A percentile compares a stretch with the other conserved stretches of the same genome.
These are phyloP conservation scores for Zapus hudsonius DNA, from an alignment of 2,113 vertebrate genomes.

Conservation along the genomic window DNA sequence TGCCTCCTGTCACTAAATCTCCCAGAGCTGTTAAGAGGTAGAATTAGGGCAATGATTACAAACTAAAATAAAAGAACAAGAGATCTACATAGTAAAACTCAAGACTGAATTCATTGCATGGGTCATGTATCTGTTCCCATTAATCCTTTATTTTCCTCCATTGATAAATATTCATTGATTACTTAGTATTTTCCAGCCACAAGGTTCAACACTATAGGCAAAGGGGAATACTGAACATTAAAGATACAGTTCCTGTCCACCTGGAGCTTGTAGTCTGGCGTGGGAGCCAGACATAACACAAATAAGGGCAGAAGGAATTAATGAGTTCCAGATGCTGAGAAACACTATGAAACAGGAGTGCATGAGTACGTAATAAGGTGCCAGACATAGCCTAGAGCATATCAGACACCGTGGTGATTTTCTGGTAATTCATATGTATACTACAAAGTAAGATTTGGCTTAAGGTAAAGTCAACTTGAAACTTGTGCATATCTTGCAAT, in stretches of 20 bases:
- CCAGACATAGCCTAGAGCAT: neutral
- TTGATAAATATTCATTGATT: constrained; percentile 30
- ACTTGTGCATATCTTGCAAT: neutral
- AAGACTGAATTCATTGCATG: constrained; percentile 21
- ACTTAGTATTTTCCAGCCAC: neutral
- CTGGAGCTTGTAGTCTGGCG: neutral
- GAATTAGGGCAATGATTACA: constrained; percentile 51
- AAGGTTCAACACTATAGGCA: neutral
- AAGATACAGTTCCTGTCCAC: neutral
- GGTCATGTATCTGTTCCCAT: neutral
- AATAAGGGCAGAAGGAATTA: neutral
- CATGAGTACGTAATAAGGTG: neutral
- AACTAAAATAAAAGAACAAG: constrained; percentile 51
- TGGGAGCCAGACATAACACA: neutral
- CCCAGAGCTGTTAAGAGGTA: constrained; percentile 62
- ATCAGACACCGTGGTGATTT: neutral
- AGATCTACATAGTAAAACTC: constrained; percentile 56
- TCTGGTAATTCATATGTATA: neutral
- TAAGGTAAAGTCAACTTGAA: constrained; percentile 6
- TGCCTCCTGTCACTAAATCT: constrained; percentile 56
- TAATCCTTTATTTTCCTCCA: too few species aligned
- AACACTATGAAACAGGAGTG: neutral
- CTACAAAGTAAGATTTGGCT: neutral
- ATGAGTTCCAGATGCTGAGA: neutral
- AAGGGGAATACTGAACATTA: neutral